phyloP scores from a whole-genome alignment of 2,113 vertebrate genomes.

The Marmota monax region DNA sequence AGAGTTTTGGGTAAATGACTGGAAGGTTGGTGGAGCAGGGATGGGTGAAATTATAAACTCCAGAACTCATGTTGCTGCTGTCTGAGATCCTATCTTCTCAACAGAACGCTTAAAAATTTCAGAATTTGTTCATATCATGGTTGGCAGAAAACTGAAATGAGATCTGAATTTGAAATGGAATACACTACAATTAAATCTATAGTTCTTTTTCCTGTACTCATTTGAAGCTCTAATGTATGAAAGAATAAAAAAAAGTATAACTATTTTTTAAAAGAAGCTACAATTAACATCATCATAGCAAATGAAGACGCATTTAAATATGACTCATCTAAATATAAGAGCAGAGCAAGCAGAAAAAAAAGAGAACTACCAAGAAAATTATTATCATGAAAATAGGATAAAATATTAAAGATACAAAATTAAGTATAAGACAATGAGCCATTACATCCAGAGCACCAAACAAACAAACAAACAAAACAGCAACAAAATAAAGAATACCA shows the following conservation, averaged over 20 bases:
- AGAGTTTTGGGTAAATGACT: neutral
- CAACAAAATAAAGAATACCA: neutral
- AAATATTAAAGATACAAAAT: neutral
- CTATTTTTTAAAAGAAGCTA: neutral
- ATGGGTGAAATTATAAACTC: neutral
- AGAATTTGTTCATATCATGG: neutral
- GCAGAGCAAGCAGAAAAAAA: neutral
- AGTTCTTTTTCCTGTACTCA: fast-evolving
- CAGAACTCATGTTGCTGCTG: fast-evolving
- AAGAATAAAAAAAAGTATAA: neutral
- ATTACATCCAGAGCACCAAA: neutral
- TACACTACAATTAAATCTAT: neutral
- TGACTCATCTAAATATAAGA: neutral
- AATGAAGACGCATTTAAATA: neutral
- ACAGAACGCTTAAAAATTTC: neutral
- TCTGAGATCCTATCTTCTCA: neutral
- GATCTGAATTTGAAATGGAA: neutral
- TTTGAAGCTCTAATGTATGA: neutral
- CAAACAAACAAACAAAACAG: neutral
- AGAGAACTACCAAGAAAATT: neutral
- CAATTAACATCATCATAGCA: neutral
- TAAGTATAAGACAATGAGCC: neutral
- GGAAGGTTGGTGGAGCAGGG: neutral
- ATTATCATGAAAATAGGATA: neutral
- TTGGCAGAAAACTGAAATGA: neutral